Evolutionary conservation across 2,113 vertebrate genomes (phyloP), one percentile per base, ranked within the genome.

Genomic region (Anarrhichthys ocellatus): DNA sequence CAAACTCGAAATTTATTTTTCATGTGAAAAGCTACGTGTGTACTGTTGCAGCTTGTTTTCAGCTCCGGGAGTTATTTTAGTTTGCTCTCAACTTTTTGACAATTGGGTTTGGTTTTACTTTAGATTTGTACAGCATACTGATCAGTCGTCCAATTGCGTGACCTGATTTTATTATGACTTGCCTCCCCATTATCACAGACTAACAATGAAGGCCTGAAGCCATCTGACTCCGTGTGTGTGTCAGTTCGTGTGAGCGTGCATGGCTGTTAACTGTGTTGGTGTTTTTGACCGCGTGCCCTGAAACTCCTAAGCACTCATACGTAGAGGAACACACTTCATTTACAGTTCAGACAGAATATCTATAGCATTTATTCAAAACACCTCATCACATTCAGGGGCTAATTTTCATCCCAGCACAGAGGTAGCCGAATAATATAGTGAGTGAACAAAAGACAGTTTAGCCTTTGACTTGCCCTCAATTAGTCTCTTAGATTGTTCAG

Each of bases 391-490:
- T 76, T 82, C 32, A 10, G 48, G 34, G 48, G 48, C 65, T 82
- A 70, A 93, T 91, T 92, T 85, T 62, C 80, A 88, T 89, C 52
- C 66, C 29, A 56, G 76, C 73, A 52, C 63, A 68, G 80, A 80
- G 76, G 76, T 83, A 82, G 78, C 69, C 66, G 74, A 83, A 77
- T 85, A 85, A 89, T 80, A 79, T 75, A 77, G 78, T 54, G 58
- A 73, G 68, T 82, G 72, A 75, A 89, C 50, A 84, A 91, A 94
- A 79, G 87, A 80, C 85, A 86, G 82, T 88, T 91, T 87, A 91
- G 89, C 89, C 92, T 90, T 86, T 84, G 56, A 85, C 83, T 87
- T 88, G 87, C 82, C 90, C 90, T 90, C 89, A 87, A 84, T 90
- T 90, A 85, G 82, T 84, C 81, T 76, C 69, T 85, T 74, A 87